Conservation (phyloP, 2,113 vertebrate genomes). For the Sula dactylatra region DNA sequence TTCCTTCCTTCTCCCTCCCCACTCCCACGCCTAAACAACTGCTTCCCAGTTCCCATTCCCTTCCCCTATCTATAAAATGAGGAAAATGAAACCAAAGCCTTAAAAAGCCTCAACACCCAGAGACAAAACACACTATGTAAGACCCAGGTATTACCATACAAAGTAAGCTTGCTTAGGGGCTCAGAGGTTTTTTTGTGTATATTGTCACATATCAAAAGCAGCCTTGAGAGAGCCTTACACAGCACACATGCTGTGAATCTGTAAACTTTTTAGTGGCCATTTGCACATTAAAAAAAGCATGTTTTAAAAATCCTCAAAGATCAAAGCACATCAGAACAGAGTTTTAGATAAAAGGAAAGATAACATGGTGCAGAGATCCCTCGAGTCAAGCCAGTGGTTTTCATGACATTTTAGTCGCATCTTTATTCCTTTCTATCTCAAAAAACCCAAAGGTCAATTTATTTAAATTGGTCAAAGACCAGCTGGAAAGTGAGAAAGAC, state of each 20-base stretch:
- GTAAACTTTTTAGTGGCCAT: constrained; percentile 35
- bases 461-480: constrained; percentile 44
- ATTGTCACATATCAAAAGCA: background rate
- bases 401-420: constrained; percentile 25
- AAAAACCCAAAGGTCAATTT: constrained; percentile 44
- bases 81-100: background rate
- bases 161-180: background rate
- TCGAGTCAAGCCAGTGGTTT: background rate
- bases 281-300: background rate
- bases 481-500: background rate
- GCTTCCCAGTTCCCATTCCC: background rate
- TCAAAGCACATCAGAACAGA: constrained; percentile 45
- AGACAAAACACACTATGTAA: background rate
- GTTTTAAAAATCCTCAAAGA: constrained; percentile 1
- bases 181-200: background rate
- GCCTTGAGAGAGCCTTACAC: background rate
- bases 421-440: constrained; percentile 33
- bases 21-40: background rate
- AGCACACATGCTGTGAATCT: background rate
- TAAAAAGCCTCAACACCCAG: background rate
- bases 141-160: background rate
- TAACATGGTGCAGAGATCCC: background rate
- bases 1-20: background rate
- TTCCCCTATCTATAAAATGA: background rate
- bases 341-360: constrained; percentile 46